Conservation (phyloP, 2,888 invertebrate species). For the Pyrgus malvae region DNA sequence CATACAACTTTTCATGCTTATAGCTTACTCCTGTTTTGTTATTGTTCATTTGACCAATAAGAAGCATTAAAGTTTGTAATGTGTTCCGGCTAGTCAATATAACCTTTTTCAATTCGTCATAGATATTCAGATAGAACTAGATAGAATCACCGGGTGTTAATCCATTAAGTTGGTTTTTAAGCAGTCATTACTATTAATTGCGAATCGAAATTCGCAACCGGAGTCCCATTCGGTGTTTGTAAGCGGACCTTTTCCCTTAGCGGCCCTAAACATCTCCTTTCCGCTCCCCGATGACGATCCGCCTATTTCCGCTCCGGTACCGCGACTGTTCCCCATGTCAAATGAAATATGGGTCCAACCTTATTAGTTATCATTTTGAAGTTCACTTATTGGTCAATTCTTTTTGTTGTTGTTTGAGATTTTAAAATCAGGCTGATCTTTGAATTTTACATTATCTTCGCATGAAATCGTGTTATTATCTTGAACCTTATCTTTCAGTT, state of each 20-base stretch:
- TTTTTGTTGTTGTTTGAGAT: too few relatives aligned
- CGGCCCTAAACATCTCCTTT: constrained; percentile 54
- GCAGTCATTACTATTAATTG: background rate
- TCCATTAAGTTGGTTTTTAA: background rate
- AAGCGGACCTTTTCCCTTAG: constrained; percentile 41
- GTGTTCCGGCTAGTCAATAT: too few relatives aligned
- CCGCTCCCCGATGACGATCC: constrained; percentile 58
- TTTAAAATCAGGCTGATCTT: background rate
- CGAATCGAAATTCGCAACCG: constrained; percentile 4
- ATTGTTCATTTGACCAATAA: too few relatives aligned
- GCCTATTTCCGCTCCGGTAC: constrained; percentile 54
- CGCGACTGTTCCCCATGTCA: constrained; percentile 54
- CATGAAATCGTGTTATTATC: background rate
- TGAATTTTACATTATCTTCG: background rate
- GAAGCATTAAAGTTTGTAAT: too few relatives aligned
- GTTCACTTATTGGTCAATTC: constrained; percentile 55
- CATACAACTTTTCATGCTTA: too few relatives aligned
- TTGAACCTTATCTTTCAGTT: background rate
- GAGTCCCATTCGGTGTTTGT: constrained; percentile 11
- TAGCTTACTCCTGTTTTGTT: too few relatives aligned
- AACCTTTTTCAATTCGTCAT: too few relatives aligned
- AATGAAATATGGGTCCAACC: constrained; percentile 67
- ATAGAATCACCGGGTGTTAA: background rate
- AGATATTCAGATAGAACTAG: too few relatives aligned
- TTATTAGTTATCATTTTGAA: constrained; percentile 61